Evolutionary conservation across 2,888 invertebrate species (phyloP).

Genomic region (Mamestra brassicae): DNA sequence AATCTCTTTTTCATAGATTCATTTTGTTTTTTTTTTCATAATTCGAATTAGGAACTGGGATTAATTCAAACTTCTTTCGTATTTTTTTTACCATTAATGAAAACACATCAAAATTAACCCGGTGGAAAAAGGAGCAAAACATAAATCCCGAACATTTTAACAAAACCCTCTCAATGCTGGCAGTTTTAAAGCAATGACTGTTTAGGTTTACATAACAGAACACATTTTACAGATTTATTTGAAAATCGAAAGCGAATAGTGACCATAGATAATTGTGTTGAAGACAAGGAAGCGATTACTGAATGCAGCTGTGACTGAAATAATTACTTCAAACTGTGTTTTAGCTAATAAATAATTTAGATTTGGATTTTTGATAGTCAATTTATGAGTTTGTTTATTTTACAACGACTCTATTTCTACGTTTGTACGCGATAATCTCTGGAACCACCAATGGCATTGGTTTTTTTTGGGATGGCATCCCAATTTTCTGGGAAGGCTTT

Average conservation of each 20-base stretch:
- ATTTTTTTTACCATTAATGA: neutral
- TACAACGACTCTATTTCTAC: too few relatives aligned
- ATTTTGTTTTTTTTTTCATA: neutral
- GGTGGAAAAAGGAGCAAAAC: slow-evolving; percentile 1
- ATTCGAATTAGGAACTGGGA: neutral
- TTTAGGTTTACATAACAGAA: slow-evolving; percentile 39
- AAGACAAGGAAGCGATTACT: slow-evolving; percentile 43
- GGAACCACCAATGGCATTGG: too few relatives aligned
- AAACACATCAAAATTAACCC: neutral
- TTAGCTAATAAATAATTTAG: too few relatives aligned
- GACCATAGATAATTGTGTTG: slow-evolving; percentile 56
- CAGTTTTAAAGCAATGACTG: slow-evolving; percentile 39
- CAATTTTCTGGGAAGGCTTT: too few relatives aligned
- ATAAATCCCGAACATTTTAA: neutral
- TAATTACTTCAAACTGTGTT: neutral
- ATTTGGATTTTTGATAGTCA: too few relatives aligned
- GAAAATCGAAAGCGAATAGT: slow-evolving; percentile 65
- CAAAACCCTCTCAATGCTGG: slow-evolving; percentile 1
- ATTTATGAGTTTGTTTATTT: too few relatives aligned
- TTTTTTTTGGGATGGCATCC: too few relatives aligned
- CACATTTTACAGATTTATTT: slow-evolving; percentile 40
- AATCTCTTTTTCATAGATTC: neutral
- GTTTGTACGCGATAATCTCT: too few relatives aligned
- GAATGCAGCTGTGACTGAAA: slow-evolving; percentile 23
- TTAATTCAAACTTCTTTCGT: neutral